Base-by-base conservation (phyloP, 92 coral and sea anemone species). In the Epizoanthus rinbou region DNA sequence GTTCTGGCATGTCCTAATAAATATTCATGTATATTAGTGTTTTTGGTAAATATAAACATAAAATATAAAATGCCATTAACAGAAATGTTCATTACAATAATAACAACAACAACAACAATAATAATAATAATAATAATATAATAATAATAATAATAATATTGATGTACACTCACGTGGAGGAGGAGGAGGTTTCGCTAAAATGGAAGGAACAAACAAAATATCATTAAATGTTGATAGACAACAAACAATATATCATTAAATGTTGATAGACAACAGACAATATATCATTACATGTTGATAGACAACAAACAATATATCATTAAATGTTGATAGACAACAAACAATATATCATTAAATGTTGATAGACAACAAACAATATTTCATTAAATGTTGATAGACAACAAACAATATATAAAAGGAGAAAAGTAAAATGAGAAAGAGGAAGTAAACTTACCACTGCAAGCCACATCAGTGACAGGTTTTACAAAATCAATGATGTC, bases 381-480 rank as follows among this genome's bases (percentile, higher is more conserved):
- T 39, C 14, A 65, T 24, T 50, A 81, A 24, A 52, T 21, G 11
- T 21, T 13, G 18, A 15, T 6, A 66, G 4, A 3, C 18, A 69
- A 21, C n/a, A 33, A 47, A 72, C 4, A 1, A 8, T 19, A 8
- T 4, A 21, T 8, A 72, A 24, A 19, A 19, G 15, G 5, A 50
- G 11, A 15, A 45, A 52, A 19, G 18, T 1, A 86, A 71, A 80
- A 76, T 14, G 53, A 0, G 18, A 18, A n/a, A 31, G 25, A 19
- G 31, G 31, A 0, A 28, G 31, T 28, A 56, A 35, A 39, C 43
- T 28, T 3, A 39, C 97, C 99, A 17, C 85, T 71, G 56, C 99
- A 97, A 54, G 93, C 93, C 16, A 98, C 94, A 82, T 97, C 98
- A 6, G 99, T 92, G 58, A 96, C 90, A 11, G 92, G 83, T 81